A percentile compares a stretch with the other conserved stretches of the same genome.
phyloP scores from a whole-genome alignment of 2,797 vertebrate genomes.

The Nyctibius grandis region DNA sequence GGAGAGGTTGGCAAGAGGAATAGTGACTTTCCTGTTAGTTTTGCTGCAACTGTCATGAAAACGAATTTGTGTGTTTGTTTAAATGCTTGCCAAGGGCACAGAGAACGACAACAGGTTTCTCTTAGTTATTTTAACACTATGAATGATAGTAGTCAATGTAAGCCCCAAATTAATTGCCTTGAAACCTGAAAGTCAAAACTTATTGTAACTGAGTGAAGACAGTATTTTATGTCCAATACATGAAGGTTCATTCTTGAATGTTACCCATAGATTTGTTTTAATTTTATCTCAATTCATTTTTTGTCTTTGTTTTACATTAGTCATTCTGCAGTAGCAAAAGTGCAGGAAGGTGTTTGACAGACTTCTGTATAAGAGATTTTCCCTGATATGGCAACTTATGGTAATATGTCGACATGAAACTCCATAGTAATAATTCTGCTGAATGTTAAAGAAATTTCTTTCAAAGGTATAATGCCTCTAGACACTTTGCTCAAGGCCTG shows the following conservation, averaged over 20 bases:
- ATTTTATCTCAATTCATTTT: not conserved
- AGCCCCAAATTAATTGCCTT: not conserved
- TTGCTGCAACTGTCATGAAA: not conserved
- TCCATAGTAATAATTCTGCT: not conserved
- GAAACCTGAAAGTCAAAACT: not conserved
- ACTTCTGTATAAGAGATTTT: not conserved
- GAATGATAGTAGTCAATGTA: not conserved
- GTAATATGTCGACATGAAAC: not conserved
- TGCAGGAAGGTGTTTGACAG: not conserved
- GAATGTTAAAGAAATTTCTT: not conserved
- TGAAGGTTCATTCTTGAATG: not conserved
- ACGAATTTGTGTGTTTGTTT: not conserved
- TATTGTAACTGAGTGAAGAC: not conserved
- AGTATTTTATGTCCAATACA: not conserved
- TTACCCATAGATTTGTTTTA: not conserved
- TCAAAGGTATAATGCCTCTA: not conserved
- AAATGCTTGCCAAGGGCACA: not conserved
- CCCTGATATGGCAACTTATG: not conserved
- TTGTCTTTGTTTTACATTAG: not conserved
- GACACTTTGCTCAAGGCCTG: not conserved
- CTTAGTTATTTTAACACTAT: not conserved
- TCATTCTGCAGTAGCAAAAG: not conserved
- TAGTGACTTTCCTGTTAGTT: not conserved
- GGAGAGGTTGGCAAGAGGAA: not conserved
- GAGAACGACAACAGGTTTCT: not conserved